phyloP scores from a whole-genome alignment of 2,888 invertebrate genomes.

The Eurytoma adleriae region DNA sequence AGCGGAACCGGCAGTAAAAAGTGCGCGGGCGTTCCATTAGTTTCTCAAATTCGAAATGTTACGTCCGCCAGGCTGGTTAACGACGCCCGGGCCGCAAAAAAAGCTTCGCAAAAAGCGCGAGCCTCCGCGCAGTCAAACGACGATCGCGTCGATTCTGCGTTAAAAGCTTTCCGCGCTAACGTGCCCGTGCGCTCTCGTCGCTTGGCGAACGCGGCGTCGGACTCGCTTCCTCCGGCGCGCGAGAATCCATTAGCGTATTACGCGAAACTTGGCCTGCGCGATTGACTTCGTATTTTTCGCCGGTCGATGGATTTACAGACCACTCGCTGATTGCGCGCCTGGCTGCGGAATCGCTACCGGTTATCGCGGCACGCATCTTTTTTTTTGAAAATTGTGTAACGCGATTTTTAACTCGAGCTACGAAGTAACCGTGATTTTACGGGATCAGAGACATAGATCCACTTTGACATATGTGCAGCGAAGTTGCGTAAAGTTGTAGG shows the following conservation, averaged over 20 bases:
- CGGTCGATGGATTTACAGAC: slow-evolving; percentile 30
- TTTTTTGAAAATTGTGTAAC: not conserved
- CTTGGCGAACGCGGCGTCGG: not conserved
- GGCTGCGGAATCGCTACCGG: not conserved
- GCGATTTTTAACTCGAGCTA: no score
- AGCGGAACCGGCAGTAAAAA: no score
- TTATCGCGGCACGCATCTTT: not conserved
- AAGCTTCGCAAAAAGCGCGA: slow-evolving; percentile 6
- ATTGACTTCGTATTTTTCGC: slow-evolving; percentile 41
- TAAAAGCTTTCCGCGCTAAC: slow-evolving; percentile 62
- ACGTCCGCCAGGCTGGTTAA: not conserved
- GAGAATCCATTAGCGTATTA: slow-evolving; percentile 57
- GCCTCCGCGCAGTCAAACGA: not conserved
- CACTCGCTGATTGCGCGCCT: slow-evolving; percentile 46
- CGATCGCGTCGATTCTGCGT: slow-evolving; percentile 62
- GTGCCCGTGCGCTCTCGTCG: not conserved
- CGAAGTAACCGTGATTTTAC: no score
- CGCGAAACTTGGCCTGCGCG: slow-evolving; percentile 28
- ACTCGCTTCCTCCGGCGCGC: not conserved
- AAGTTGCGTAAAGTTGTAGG: no score
- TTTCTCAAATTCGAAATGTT: not conserved
- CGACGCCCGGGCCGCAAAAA: not conserved
- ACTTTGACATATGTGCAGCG: no score
- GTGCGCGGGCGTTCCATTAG: no score
- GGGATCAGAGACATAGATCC: no score